Conservation (phyloP, 2,888 invertebrate species). For the Holacanthella duospinosa region DNA sequence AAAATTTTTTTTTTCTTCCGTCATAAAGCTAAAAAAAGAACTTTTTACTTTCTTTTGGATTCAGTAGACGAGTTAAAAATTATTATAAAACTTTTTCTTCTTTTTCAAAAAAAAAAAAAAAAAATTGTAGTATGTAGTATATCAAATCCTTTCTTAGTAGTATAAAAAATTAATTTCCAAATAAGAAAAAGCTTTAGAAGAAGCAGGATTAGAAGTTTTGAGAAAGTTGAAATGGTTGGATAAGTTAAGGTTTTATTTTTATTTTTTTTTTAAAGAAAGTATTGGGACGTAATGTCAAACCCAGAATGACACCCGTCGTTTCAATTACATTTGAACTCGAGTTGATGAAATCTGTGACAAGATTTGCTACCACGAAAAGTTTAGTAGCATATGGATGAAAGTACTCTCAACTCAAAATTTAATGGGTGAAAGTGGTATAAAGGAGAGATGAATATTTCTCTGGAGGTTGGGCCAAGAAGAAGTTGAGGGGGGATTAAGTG, state of each 20-base stretch:
- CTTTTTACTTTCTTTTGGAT: background rate
- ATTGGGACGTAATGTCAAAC: background rate
- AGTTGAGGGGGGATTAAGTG: background rate
- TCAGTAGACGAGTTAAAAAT: background rate
- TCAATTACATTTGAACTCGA: background rate
- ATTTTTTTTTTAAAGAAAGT: background rate
- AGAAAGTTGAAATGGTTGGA: too few relatives aligned
- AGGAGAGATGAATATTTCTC: constrained; percentile 3
- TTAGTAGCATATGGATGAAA: background rate
- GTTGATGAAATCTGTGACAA: background rate
- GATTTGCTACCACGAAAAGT: background rate
- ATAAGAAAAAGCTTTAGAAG: background rate
- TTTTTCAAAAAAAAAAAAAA: background rate
- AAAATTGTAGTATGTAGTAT: background rate
- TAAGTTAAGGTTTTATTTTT: too few relatives aligned
- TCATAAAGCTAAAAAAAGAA: background rate
- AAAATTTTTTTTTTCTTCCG: too few relatives aligned
- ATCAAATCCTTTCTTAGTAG: background rate
- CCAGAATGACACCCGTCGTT: constrained; percentile 1
- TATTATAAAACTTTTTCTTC: background rate
- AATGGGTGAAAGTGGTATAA: background rate
- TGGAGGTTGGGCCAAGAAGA: background rate
- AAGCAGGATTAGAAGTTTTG: background rate
- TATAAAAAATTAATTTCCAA: constrained; percentile 4
- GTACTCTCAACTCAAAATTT: background rate